Evolutionary conservation across 2,888 invertebrate genomes (phyloP).

Genomic region (Monochamus alternatus): DNA sequence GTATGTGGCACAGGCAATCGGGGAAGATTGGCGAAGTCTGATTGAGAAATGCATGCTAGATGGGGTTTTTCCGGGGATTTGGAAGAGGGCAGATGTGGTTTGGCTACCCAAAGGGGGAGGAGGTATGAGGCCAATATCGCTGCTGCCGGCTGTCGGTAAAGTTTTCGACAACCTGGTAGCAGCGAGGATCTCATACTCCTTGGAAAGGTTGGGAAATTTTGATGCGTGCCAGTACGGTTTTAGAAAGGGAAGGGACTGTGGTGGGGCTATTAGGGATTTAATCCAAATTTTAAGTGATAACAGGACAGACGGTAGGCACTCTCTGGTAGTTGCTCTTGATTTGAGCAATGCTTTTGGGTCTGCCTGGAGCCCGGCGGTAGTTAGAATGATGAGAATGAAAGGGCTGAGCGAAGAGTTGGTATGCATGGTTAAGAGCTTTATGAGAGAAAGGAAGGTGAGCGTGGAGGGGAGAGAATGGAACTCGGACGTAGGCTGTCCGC

Average conservation of each 20-base stretch:
- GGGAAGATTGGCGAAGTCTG: background rate
- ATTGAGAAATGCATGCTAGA: slow-evolving; percentile 7
- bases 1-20: slow-evolving; percentile 3
- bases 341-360: slow-evolving; percentile 1
- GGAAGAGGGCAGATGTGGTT: slow-evolving; percentile 1
- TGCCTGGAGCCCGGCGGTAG: slow-evolving; percentile 2
- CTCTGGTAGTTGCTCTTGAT: slow-evolving; percentile 1
- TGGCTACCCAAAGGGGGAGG: background rate
- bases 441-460: background rate
- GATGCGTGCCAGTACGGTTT: background rate
- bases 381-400: background rate
- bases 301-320: background rate
- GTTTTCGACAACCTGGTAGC: background rate
- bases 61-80: background rate
- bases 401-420: slow-evolving; percentile 9
- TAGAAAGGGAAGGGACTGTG: background rate
- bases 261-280: background rate
- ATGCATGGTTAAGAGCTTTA: background rate
- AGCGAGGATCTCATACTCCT: background rate
- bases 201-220: background rate
- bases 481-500: slow-evolving; percentile 14
- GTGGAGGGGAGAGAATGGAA: slow-evolving; percentile 1
- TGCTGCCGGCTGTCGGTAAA: background rate
- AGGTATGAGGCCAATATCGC: slow-evolving; percentile 1
- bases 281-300: background rate